A percentile compares a stretch with the other conserved stretches of the same genome.
phyloP scores from a whole-genome alignment of 2,888 invertebrate genomes.

The Polydrusus tereticollis region DNA sequence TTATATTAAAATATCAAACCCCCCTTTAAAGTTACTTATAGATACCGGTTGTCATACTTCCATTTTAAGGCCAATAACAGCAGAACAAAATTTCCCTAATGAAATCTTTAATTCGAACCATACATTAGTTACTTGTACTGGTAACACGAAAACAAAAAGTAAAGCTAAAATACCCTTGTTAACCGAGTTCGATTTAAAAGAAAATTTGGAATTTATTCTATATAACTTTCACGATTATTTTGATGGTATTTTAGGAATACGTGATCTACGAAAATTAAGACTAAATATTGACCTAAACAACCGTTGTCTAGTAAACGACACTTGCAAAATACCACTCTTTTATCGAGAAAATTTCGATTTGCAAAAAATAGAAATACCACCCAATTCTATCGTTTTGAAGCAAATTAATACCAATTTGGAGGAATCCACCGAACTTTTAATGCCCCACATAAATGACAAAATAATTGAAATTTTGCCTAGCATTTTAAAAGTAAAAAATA shows the following conservation, averaged over 20 bases:
- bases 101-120: constrained; percentile 13
- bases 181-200: background rate
- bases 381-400: constrained; percentile 1
- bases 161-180: constrained; percentile 14
- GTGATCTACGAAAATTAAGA: constrained; percentile 9
- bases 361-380: constrained; percentile 10
- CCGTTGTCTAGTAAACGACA: background rate
- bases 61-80: constrained; percentile 33
- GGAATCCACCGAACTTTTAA: background rate
- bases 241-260: background rate
- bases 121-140: constrained; percentile 6
- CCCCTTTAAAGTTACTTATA: constrained; percentile 40
- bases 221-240: constrained; percentile 11
- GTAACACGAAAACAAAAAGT: constrained; percentile 10
- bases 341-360: background rate
- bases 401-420: background rate
- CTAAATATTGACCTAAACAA: constrained; percentile 1
- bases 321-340: background rate
- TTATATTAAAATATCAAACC: constrained; percentile 34
- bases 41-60: constrained; percentile 41
- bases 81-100: constrained; percentile 14
- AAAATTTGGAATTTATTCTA: constrained; percentile 6
- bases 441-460: constrained; percentile 12
- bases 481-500: constrained; percentile 13
- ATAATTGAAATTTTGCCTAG: background rate